Evolutionary conservation across 1,140 invertebrate genomes (phyloP).

Genomic region (Melanaphis sacchari): DNA sequence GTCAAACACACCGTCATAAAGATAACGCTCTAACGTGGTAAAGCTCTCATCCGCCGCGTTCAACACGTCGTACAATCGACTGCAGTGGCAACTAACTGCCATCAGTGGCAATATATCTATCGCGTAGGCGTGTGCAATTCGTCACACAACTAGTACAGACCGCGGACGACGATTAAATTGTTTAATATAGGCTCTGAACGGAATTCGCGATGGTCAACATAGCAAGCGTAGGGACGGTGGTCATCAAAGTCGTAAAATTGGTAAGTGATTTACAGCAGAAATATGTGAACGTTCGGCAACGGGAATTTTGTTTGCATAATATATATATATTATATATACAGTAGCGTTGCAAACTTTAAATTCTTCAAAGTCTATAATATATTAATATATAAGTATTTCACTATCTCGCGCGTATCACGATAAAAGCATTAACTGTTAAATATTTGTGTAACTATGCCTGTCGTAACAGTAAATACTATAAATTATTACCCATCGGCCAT

Average conservation of each 20-base stretch:
- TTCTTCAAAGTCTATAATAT: neutral
- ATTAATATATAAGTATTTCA: neutral
- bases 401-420: neutral
- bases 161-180: neutral
- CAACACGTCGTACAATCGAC: neutral
- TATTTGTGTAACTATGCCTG: neutral
- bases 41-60: neutral
- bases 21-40: neutral
- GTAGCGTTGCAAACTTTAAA: neutral
- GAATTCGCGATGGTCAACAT: conserved; percentile 72
- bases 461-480: neutral
- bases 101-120: neutral
- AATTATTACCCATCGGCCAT: neutral
- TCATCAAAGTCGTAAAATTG: conserved; percentile 80
- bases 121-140: neutral
- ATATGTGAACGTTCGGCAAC: neutral
- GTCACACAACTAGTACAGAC: neutral
- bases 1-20: neutral
- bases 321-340: neutral
- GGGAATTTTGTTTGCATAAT: neutral
- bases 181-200: neutral
- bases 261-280: conserved; percentile 67
- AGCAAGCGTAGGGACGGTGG: conserved; percentile 77
- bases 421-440: neutral
- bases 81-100: neutral